Base-by-base conservation (phyloP, 2,797 vertebrate species). In the Setipinna tenuifilis region DNA sequence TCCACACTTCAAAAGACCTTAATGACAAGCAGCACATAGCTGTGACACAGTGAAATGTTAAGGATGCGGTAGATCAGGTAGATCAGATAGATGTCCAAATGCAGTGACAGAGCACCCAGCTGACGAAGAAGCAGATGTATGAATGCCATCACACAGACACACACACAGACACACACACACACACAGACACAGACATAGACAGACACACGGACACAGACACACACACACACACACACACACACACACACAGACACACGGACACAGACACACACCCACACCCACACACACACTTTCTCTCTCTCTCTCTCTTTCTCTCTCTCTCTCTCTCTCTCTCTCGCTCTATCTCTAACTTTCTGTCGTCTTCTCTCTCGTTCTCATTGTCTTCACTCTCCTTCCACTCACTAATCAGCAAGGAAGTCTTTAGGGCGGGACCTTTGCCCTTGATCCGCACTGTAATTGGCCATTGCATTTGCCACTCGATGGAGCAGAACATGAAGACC, bases 401-500 rank as follows among this genome's bases (percentile, higher is more conserved):
- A 91, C 91, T 93, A 94, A 93, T 94, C 93, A 94, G 92, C 88
- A 88, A 54, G 89, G 89, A 92, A 92, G 92, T 91, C 85, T 86
- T 91, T 46, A 89, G 92, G 94, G 94, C 90, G 88, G 93, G 93
- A 94, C 93, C 94, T 95, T 94, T 95, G 92, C 92, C 93, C 93
- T 92, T 93, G 93, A 93, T 95, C 92, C 91, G 91, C 90, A 87
- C 90, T 93, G 91, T 96, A 96, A 96, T 95, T 96, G 95, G 95
- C 94, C 93, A 91, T 89, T 90, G 92, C 89, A 91, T 94, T 94
- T 95, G 95, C 95, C 94, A 94, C 92, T 93, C 91, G 83, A 92
- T 89, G 89, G 93, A 95, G 92, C 94, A 91, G 94, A 96, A 95
- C 94, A 95, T 95, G 95, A 95, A 93, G 93, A 89, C 87, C 50